A percentile compares a stretch with the other conserved stretches of the same genome.
Conservation (phyloP, 2,113 vertebrate species). For the Rhodinocichla rosea region DNA sequence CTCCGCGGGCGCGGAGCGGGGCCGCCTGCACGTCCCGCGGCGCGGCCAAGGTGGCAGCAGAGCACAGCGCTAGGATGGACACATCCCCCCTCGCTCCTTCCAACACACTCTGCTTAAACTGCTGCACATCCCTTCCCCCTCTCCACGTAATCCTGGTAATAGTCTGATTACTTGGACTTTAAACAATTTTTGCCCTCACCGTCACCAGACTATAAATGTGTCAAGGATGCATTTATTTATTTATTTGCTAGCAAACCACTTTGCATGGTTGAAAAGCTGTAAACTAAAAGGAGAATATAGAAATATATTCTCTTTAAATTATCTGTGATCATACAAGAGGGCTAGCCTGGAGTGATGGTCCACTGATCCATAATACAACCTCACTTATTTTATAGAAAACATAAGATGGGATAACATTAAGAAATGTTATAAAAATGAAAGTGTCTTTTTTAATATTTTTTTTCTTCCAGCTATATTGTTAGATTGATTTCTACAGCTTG, state of each 20-base stretch:
- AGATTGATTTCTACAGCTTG: not conserved
- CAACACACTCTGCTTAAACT: rapidly evolving
- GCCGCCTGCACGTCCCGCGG: slow-evolving; percentile 62
- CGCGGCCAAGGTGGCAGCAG: slow-evolving; percentile 76
- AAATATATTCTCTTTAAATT: not conserved
- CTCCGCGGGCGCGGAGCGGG: slow-evolving; percentile 27
- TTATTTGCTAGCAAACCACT: not conserved
- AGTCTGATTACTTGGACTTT: not conserved
- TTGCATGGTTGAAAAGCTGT: not conserved
- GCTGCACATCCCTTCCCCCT: not conserved
- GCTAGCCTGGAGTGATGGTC: not conserved
- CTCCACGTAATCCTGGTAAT: not conserved
- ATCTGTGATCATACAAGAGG: not conserved
- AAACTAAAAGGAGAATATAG: not conserved
- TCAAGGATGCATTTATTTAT: not conserved
- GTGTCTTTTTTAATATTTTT: not conserved
- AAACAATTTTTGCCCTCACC: not conserved
- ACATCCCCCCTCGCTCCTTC: not conserved
- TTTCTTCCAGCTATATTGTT: not conserved
- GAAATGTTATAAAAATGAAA: not conserved
- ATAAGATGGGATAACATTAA: not conserved
- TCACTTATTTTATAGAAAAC: not conserved
- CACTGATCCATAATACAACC: not conserved
- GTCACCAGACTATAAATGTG: not conserved
- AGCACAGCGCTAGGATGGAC: slow-evolving; percentile 39